These are phyloP conservation scores for Sebastes schlegelii DNA, from an alignment of 2,113 vertebrate species.

Conservation along the genomic window DNA sequence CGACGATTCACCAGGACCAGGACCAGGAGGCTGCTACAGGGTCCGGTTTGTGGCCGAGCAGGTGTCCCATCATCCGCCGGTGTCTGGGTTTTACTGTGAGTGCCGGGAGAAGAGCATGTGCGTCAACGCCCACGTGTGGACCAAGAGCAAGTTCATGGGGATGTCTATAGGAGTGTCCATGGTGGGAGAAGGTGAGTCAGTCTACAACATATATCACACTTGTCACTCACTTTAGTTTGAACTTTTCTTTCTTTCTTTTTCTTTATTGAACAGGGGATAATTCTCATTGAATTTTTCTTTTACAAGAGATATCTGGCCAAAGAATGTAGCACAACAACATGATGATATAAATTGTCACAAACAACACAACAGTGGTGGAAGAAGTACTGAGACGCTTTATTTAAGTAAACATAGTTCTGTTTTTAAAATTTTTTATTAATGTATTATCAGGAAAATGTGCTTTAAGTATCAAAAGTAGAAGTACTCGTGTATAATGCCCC, in stretches of 20 bases:
- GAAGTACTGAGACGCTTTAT: background rate
- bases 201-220: background rate
- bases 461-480: too few relatives aligned
- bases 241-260: background rate
- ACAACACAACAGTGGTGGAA: background rate
- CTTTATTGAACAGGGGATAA: background rate
- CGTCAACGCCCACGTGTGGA: conserved; percentile 93
- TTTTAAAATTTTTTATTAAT: too few relatives aligned
- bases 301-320: background rate
- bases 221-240: background rate
- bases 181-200: conserved; percentile 92
- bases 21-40: conserved; percentile 81
- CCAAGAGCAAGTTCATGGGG: conserved; percentile 99
- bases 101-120: conserved; percentile 93
- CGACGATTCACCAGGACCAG: conserved; percentile 59
- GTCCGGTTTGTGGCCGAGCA: conserved; percentile 95
- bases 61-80: conserved; percentile 95
- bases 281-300: too few relatives aligned
- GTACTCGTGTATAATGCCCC: too few relatives aligned
- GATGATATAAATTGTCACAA: background rate
- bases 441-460: too few relatives aligned
- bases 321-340: too few relatives aligned
- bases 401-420: too few relatives aligned
- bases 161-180: conserved; percentile 98
- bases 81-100: conserved; percentile 98